Evolutionary conservation across 1,140 invertebrate species (phyloP).

Genomic region (Bombus waltoni): DNA sequence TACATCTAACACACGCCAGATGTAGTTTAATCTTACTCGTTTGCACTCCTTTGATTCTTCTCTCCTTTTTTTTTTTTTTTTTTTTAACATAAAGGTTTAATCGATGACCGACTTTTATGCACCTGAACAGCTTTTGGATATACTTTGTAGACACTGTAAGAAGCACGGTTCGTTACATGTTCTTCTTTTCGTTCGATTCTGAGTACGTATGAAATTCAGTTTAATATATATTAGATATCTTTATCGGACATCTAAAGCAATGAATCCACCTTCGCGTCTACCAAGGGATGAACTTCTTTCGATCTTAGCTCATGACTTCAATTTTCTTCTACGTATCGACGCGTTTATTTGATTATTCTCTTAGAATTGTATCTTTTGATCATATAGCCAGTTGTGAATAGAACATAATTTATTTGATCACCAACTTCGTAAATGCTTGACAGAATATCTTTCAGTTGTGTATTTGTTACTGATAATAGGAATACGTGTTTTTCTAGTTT

Average conservation of each 20-base stretch:
- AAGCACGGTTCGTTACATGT: neutral
- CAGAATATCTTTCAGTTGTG: neutral
- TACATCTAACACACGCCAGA: neutral
- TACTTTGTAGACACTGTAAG: conserved; percentile 26
- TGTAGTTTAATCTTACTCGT: conserved; percentile 22
- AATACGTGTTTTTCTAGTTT: neutral
- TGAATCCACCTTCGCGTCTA: neutral
- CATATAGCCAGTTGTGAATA: neutral
- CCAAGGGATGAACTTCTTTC: neutral
- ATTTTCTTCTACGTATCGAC: neutral
- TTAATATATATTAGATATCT: conserved; percentile 12
- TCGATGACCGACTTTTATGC: conserved; percentile 56
- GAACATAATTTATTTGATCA: neutral
- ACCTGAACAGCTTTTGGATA: conserved; percentile 28
- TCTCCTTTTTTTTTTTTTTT: neutral
- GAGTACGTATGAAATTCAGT: conserved; percentile 31
- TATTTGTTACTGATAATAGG: neutral
- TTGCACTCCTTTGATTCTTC: conserved; percentile 13
- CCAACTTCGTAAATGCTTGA: neutral
- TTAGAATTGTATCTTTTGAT: neutral
- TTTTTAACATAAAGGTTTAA: conserved; percentile 40
- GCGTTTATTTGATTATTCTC: neutral
- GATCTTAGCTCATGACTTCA: neutral
- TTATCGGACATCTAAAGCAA: neutral
- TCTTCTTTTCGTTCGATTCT: neutral